These are phyloP conservation scores for Zygogramma bicolorata DNA, from an alignment of 2,888 invertebrate genomes.

Conservation along the genomic window DNA sequence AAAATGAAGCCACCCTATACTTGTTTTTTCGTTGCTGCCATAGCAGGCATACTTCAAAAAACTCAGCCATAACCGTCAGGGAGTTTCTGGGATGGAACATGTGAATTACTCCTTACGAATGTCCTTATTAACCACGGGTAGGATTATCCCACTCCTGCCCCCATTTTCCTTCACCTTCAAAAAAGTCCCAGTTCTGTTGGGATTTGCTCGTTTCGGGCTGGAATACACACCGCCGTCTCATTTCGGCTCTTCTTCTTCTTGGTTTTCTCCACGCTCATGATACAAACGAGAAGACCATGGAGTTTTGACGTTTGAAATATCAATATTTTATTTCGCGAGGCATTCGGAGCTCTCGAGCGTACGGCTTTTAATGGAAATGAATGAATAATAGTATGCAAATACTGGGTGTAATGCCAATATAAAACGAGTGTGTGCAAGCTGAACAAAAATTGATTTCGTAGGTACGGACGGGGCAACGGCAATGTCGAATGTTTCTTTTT, in stretches of 20 bases:
- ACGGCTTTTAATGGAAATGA: not conserved
- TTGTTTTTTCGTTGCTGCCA: not conserved
- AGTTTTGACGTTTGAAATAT: not conserved
- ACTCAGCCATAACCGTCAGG: not conserved
- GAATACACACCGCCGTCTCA: not conserved
- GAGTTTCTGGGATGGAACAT: not conserved
- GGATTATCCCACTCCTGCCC: not conserved
- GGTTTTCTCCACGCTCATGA: not conserved
- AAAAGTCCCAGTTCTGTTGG: not conserved
- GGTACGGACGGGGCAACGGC: not conserved
- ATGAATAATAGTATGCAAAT: slow-evolving; percentile 1
- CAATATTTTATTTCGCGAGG: not conserved
- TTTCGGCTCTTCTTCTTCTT: not conserved
- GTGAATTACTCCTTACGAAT: not conserved
- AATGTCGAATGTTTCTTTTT: not conserved
- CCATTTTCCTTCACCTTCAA: not conserved
- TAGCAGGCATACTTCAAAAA: not conserved
- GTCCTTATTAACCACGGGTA: not conserved
- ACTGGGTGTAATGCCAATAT: not conserved
- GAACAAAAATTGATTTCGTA: not conserved
- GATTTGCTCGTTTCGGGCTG: not conserved
- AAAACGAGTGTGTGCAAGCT: not conserved
- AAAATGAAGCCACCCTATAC: no score
- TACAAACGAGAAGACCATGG: not conserved
- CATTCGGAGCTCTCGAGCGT: not conserved